Conservation (phyloP, 2,113 vertebrate genomes). For the Mormyrus lacerda region DNA sequence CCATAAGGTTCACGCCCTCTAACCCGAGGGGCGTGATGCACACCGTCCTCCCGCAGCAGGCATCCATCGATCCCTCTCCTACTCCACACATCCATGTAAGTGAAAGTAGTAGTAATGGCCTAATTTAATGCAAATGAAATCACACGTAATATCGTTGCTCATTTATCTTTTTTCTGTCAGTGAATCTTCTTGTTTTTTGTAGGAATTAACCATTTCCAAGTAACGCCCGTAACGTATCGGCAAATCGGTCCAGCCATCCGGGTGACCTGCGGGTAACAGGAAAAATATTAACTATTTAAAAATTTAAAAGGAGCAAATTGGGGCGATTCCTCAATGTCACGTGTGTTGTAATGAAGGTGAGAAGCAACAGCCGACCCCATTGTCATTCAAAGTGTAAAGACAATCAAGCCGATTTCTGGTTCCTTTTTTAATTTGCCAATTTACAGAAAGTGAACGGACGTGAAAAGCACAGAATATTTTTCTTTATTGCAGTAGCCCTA, state of each 20-base stretch:
- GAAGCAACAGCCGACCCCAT: neutral
- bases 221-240: neutral
- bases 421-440: neutral
- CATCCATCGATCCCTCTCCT: neutral
- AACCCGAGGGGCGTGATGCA: neutral
- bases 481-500: neutral
- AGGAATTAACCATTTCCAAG: neutral
- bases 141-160: neutral
- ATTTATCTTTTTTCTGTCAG: neutral
- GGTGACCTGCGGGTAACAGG: neutral
- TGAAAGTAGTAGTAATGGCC: neutral
- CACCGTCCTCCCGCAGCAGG: neutral
- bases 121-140: slow-evolving; percentile 1
- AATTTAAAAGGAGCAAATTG: neutral
- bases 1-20: neutral
- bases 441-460: neutral
- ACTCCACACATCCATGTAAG: neutral
- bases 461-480: neutral
- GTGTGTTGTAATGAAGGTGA: neutral
- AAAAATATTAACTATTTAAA: neutral
- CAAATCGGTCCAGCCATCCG: neutral
- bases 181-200: neutral
- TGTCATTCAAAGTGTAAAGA: neutral
- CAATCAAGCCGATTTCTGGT: neutral
- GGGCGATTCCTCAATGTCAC: neutral